phyloP scores from a whole-genome alignment of 2,888 invertebrate species.

The Spisula subtruncata region DNA sequence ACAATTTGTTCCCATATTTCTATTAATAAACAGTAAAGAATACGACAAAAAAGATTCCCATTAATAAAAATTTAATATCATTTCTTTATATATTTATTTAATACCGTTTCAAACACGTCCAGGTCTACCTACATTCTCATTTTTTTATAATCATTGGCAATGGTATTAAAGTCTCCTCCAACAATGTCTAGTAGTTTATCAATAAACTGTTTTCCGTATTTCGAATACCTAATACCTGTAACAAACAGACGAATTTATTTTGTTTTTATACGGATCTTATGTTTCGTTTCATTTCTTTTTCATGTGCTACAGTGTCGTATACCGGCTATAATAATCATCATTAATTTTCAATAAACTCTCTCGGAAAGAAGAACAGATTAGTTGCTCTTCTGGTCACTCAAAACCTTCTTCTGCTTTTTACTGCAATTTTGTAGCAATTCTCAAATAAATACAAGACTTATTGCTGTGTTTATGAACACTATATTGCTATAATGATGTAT shows the following conservation, averaged over 20 bases:
- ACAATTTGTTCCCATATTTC: too few relatives aligned
- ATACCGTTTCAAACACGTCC: too few relatives aligned
- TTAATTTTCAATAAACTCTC: conserved; percentile 70
- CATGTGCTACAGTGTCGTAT: conserved; percentile 56
- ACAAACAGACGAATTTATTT: conserved; percentile 49
- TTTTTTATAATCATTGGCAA: background rate
- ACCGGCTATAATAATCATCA: conserved; percentile 62
- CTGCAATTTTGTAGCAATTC: conserved; percentile 48
- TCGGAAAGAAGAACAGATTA: conserved; percentile 34
- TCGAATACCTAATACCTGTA: conserved; percentile 8
- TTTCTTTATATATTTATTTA: too few relatives aligned
- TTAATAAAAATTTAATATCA: too few relatives aligned
- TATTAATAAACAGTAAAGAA: too few relatives aligned
- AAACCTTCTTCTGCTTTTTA: conserved; percentile 40
- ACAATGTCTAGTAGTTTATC: background rate
- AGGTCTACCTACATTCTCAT: too few relatives aligned
- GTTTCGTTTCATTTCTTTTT: conserved; percentile 63
- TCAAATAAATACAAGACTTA: conserved; percentile 51
- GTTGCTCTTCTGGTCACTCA: conserved; percentile 48
- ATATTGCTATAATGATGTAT: conserved; percentile 49
- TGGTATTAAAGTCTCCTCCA: background rate
- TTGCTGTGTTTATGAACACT: conserved; percentile 52
- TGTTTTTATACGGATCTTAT: conserved; percentile 64
- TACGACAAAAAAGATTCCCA: too few relatives aligned
- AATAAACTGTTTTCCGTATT: conserved; percentile 7